Evolutionary conservation across 2,113 vertebrate species (phyloP).

Genomic region (Prinia subflava): DNA sequence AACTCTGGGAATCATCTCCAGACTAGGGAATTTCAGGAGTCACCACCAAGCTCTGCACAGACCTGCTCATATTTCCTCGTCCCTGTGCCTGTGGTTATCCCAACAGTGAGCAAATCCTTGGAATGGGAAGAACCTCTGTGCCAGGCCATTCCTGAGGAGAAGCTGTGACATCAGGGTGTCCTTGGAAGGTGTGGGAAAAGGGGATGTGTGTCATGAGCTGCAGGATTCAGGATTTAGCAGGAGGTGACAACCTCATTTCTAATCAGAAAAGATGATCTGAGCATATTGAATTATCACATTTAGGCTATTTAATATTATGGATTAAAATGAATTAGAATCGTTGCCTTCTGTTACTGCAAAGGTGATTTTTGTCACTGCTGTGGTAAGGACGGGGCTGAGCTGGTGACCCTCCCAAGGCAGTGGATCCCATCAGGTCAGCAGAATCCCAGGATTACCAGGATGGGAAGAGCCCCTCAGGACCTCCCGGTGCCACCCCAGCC

Average conservation of each 20-base stretch:
- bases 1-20: neutral
- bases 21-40: neutral
- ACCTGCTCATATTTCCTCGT: neutral
- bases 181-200: neutral
- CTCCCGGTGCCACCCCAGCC: neutral
- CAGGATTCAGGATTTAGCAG: neutral
- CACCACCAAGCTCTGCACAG: neutral
- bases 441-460: neutral
- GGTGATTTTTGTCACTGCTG: neutral
- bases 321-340: neutral
- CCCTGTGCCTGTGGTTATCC: neutral
- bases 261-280: neutral
- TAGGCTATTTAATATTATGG: neutral
- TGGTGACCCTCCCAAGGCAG: neutral
- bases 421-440: neutral
- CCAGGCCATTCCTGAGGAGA: neutral
- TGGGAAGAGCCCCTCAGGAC: accelerated
- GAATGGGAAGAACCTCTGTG: neutral
- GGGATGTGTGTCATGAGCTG: neutral
- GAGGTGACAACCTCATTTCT: neutral
- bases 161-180: neutral
- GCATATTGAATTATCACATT: neutral
- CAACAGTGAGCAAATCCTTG: neutral
- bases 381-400: neutral
- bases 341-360: neutral